phyloP scores from a whole-genome alignment of 2,888 invertebrate genomes.

The Zygogramma bicolorata region DNA sequence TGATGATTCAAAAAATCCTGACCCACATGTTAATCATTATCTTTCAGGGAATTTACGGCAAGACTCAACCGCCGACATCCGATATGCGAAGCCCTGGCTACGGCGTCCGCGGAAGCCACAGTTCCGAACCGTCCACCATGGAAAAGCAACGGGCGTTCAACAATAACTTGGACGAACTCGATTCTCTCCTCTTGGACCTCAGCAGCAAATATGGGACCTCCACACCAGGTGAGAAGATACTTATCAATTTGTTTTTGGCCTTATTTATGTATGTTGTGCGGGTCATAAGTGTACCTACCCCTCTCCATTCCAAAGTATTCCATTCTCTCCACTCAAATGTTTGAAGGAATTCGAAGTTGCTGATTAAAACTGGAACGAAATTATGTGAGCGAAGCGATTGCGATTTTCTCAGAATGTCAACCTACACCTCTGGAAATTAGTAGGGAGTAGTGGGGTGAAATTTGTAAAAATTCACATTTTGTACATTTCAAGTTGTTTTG shows the following conservation, averaged over 20 bases:
- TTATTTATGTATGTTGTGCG: no score
- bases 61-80: constrained; percentile 58
- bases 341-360: no score
- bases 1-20: neutral
- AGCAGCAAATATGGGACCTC: constrained; percentile 77
- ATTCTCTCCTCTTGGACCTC: constrained; percentile 90
- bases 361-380: no score
- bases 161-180: constrained; percentile 90
- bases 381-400: no score
- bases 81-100: constrained; percentile 46
- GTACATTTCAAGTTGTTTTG: no score
- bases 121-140: constrained; percentile 33
- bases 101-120: constrained; percentile 31
- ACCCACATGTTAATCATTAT: constrained; percentile 14
- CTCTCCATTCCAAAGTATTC: no score
- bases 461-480: no score
- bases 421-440: no score
- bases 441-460: no score
- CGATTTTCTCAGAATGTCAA: no score
- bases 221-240: constrained; percentile 50
- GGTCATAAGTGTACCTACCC: no score
- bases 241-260: neutral
- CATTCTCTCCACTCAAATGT: no score
- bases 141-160: constrained; percentile 61
- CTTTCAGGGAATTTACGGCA: constrained; percentile 63